These are phyloP conservation scores for Pseudococcus jackbeardsleyi DNA, from an alignment of 2,888 invertebrate species.

Conservation along the genomic window DNA sequence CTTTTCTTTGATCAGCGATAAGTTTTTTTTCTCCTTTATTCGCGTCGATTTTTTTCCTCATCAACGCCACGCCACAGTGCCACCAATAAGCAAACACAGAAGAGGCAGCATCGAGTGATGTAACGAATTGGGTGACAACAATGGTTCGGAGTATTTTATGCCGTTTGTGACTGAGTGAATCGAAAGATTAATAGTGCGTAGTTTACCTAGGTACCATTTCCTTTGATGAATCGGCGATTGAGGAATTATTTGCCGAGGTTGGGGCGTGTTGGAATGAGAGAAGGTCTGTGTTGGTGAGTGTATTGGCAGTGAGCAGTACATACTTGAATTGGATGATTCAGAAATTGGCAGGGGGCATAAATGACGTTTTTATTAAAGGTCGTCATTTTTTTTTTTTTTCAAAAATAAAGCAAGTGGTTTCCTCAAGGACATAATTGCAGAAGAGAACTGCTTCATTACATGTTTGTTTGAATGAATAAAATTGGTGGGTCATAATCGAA, in stretches of 20 bases:
- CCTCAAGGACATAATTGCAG: too few species aligned
- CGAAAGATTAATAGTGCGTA: slow-evolving; percentile 11
- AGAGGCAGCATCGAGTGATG: slow-evolving; percentile 1
- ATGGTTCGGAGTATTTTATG: not conserved
- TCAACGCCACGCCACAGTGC: not conserved
- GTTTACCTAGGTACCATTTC: not conserved
- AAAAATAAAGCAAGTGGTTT: too few species aligned
- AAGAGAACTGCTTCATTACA: too few species aligned
- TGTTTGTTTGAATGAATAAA: too few species aligned
- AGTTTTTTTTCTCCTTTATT: slow-evolving; percentile 33
- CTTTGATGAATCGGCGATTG: not conserved
- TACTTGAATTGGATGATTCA: too few species aligned
- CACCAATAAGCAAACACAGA: not conserved
- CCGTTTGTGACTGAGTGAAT: not conserved
- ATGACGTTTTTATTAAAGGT: too few species aligned
- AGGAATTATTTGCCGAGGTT: not conserved
- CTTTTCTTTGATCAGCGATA: slow-evolving; percentile 43
- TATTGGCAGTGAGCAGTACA: too few species aligned
- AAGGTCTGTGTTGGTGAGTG: too few species aligned
- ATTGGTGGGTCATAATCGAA: too few species aligned
- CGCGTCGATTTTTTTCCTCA: slow-evolving; percentile 17
- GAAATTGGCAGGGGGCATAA: too few species aligned
- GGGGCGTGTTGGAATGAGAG: too few species aligned
- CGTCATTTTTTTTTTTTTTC: too few species aligned
- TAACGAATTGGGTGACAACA: slow-evolving; percentile 10